These are phyloP conservation scores for Dynastes tityus DNA, from an alignment of 2,888 invertebrate species.

Conservation along the genomic window DNA sequence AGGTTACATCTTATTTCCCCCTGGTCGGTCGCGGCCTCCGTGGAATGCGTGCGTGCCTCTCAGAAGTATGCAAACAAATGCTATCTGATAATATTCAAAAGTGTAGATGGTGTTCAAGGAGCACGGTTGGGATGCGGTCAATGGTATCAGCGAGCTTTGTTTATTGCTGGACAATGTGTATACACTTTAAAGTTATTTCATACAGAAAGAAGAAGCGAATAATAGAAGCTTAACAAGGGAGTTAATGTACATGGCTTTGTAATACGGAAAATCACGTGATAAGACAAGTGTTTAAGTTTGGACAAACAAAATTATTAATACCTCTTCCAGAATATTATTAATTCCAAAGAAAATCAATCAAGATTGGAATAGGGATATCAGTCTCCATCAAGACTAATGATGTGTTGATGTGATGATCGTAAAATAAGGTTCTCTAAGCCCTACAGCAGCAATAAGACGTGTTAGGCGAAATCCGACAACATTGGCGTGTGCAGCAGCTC, in stretches of 20 bases:
- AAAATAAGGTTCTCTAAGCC: too few relatives aligned
- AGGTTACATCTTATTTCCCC: slow-evolving; percentile 65
- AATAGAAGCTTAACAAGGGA: neutral
- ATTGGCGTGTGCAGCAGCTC: too few relatives aligned
- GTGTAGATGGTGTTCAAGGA: slow-evolving; percentile 8
- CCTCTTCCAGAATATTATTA: too few relatives aligned
- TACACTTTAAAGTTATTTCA: slow-evolving; percentile 1
- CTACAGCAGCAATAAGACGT: too few relatives aligned
- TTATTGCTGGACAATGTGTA: slow-evolving; percentile 9
- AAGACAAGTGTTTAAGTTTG: neutral
- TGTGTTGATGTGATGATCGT: too few relatives aligned
- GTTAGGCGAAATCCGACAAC: too few relatives aligned
- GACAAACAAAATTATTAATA: too few relatives aligned
- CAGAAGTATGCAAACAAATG: slow-evolving; percentile 63
- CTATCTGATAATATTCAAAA: slow-evolving; percentile 61
- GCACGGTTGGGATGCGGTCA: neutral
- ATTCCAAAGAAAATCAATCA: too few relatives aligned
- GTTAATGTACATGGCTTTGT: neutral
- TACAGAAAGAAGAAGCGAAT: neutral
- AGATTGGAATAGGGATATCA: too few relatives aligned
- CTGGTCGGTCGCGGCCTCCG: slow-evolving; percentile 57
- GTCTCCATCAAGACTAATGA: too few relatives aligned
- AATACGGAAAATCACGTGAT: neutral
- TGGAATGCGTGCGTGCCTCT: slow-evolving; percentile 61
- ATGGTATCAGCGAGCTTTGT: slow-evolving; percentile 15